Conservation (phyloP, 2,888 invertebrate species). For the Drosophila helvetica region DNA sequence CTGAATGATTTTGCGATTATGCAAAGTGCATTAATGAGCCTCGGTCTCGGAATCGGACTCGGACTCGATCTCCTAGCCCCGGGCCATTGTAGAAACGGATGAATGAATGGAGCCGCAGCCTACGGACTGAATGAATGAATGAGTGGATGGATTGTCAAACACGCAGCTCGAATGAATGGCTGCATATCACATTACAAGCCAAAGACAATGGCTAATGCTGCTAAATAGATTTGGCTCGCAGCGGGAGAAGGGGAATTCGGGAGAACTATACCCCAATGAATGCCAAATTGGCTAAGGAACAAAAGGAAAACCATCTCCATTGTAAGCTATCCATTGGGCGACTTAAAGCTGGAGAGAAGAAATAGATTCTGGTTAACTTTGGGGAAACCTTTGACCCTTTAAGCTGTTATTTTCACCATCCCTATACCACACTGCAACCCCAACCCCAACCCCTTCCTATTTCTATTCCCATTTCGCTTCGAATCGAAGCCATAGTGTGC, state of each 20-base stretch:
- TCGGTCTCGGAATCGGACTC: constrained; percentile 73
- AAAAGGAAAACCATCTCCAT: constrained; percentile 11
- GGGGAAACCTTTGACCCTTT: constrained; percentile 8
- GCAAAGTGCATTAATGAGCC: constrained; percentile 79
- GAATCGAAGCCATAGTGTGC: constrained; percentile 4
- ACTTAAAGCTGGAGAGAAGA: neutral
- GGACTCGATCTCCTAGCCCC: constrained; percentile 49
- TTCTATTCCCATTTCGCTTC: neutral
- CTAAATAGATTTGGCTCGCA: constrained; percentile 37
- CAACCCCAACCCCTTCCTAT: neutral
- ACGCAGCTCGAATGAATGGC: constrained; percentile 26
- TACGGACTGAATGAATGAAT: constrained; percentile 57
- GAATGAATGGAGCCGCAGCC: constrained; percentile 58
- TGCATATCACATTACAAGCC: constrained; percentile 67
- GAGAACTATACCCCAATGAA: constrained; percentile 42
- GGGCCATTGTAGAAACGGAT: constrained; percentile 57
- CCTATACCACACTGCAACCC: neutral
- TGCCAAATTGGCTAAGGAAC: constrained; percentile 57
- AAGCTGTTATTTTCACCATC: neutral
- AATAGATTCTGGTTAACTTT: neutral
- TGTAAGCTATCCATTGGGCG: neutral
- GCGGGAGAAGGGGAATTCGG: neutral
- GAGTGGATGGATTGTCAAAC: constrained; percentile 42
- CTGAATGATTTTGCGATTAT: constrained; percentile 80
- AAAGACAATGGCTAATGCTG: constrained; percentile 63